Conservation (phyloP, 2,797 vertebrate genomes). For the Melanotaenia maccullochi region DNA sequence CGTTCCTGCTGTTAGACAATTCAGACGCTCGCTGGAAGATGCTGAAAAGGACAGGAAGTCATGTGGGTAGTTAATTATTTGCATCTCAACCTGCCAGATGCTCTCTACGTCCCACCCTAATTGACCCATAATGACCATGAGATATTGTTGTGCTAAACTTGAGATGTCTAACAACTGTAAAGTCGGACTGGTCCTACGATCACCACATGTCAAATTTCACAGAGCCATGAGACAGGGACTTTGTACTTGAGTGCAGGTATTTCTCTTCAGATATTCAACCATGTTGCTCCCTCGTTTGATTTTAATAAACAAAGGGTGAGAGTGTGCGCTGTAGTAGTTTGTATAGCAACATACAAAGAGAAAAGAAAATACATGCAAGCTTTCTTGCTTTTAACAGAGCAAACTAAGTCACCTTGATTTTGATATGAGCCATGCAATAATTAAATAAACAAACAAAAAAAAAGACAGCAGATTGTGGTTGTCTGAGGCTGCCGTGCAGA, state of each 20-base stretch:
- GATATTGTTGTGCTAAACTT: constrained; percentile 66
- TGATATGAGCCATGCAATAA: constrained; percentile 5
- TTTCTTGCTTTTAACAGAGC: neutral
- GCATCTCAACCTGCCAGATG: constrained; percentile 57
- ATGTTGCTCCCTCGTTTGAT: constrained; percentile 30
- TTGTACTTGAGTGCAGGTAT: constrained; percentile 41
- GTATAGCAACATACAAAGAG: neutral
- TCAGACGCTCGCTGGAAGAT: constrained; percentile 66
- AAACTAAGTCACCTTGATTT: constrained; percentile 10
- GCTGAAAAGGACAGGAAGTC: constrained; percentile 66
- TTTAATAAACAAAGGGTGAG: constrained; percentile 19
- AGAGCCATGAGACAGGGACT: constrained; percentile 51
- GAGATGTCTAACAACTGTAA: constrained; percentile 59
- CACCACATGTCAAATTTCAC: constrained; percentile 65
- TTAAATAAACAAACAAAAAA: constrained; percentile 14
- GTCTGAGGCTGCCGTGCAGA: constrained; percentile 49
- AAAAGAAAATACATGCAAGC: neutral
- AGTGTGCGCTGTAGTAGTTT: neutral
- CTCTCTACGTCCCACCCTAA: constrained; percentile 59
- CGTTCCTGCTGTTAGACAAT: constrained; percentile 72
- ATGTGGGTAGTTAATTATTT: constrained; percentile 72
- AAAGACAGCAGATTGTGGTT: constrained; percentile 10
- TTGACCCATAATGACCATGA: constrained; percentile 62
- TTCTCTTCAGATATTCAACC: constrained; percentile 49
- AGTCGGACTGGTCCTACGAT: constrained; percentile 52